Evolutionary conservation across 2,113 vertebrate genomes (phyloP).

Genomic region (Antechinus flavipes): DNA sequence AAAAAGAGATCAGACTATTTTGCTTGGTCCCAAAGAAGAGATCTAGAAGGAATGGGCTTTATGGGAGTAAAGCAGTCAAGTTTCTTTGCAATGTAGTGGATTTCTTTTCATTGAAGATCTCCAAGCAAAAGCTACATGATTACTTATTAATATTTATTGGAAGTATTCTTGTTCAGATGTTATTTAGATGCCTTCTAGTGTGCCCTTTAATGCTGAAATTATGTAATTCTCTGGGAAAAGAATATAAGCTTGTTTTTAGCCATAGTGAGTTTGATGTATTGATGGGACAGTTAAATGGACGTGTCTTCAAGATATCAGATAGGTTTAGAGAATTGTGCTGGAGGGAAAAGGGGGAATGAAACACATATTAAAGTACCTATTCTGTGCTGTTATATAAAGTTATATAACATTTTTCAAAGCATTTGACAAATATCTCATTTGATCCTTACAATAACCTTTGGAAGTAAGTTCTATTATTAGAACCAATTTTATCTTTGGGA

Average conservation of each 20-base stretch:
- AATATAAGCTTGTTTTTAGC: background rate
- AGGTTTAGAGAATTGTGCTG: background rate
- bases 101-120: background rate
- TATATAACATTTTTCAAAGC: background rate
- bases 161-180: background rate
- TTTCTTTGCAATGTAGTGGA: background rate
- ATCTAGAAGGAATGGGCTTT: background rate
- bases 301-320: background rate
- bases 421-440: background rate
- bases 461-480: background rate
- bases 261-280: background rate
- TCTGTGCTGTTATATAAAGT: background rate
- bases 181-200: background rate
- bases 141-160: background rate
- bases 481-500: background rate
- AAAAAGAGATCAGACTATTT: background rate
- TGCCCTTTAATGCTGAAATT: background rate
- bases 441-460: background rate
- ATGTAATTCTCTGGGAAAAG: too few species aligned
- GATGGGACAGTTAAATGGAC: background rate
- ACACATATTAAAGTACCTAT: background rate
- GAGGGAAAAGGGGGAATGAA: background rate
- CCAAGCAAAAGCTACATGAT: background rate
- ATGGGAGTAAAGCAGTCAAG: background rate
- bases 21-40: background rate